Evolutionary conservation across 2,888 invertebrate genomes (phyloP).

Genomic region (Heliconius aoede): DNA sequence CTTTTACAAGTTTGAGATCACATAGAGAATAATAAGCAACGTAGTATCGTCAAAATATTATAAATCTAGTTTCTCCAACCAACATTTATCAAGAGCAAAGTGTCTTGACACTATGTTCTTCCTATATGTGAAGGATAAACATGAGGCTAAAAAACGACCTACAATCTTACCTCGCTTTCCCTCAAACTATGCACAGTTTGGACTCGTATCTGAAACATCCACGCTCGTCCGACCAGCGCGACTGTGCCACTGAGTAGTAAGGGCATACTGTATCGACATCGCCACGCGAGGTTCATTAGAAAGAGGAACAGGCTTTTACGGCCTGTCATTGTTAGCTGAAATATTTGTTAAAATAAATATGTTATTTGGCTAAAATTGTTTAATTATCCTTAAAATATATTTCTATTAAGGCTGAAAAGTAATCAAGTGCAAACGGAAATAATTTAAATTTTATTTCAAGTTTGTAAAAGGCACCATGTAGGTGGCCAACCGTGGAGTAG

Average conservation of each 20-base stretch:
- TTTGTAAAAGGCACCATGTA: too few relatives aligned
- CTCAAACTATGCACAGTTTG: slow-evolving; percentile 72
- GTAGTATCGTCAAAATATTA: too few relatives aligned
- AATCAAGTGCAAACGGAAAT: not conserved
- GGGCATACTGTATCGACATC: slow-evolving; percentile 79
- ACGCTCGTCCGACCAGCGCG: slow-evolving; percentile 76
- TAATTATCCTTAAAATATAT: not conserved
- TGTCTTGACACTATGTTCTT: not conserved
- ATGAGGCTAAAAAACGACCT: not conserved
- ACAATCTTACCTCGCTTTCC: slow-evolving; percentile 66
- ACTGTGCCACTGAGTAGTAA: slow-evolving; percentile 76
- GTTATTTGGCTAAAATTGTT: slow-evolving; percentile 32
- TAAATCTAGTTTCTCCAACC: not conserved
- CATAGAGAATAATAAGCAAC: too few relatives aligned
- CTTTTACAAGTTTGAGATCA: not conserved
- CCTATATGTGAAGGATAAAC: not conserved
- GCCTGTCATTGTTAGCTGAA: slow-evolving; percentile 58
- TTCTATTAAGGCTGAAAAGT: not conserved
- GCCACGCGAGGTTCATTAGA: slow-evolving; percentile 80
- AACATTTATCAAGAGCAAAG: not conserved
- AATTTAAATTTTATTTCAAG: too few relatives aligned
- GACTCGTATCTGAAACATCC: slow-evolving; percentile 80
- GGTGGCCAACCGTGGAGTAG: too few relatives aligned
- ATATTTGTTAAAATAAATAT: too few relatives aligned
- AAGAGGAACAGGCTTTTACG: slow-evolving; percentile 78